Evolutionary conservation across 2,113 vertebrate species (phyloP).

Genomic region (Ochotona princeps): DNA sequence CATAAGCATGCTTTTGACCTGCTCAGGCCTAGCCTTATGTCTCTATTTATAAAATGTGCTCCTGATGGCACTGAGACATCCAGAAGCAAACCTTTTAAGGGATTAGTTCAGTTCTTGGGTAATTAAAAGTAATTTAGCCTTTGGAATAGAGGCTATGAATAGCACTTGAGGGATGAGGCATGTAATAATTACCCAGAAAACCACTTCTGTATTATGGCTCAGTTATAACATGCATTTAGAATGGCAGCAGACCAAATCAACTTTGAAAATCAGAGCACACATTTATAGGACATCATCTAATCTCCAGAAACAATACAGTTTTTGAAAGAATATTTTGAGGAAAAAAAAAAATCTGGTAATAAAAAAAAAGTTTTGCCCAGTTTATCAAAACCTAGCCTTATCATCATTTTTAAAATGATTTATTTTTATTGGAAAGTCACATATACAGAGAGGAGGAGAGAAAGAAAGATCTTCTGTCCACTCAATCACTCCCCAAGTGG

Average conservation of each 20-base stretch:
- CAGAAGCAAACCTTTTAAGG: slow-evolving; percentile 46
- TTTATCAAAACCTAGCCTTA: slow-evolving; percentile 15
- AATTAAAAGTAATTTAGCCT: slow-evolving; percentile 68
- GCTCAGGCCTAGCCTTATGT: slow-evolving; percentile 34
- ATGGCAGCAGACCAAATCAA: not conserved
- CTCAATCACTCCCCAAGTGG: too few species aligned
- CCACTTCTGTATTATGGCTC: slow-evolving; percentile 61
- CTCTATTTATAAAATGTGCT: slow-evolving; percentile 57
- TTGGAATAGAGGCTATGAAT: slow-evolving; percentile 62
- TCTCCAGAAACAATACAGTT: not conserved
- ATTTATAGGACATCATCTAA: slow-evolving; percentile 20
- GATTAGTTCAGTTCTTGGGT: slow-evolving; percentile 70
- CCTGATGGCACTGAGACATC: slow-evolving; percentile 35
- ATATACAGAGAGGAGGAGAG: too few species aligned
- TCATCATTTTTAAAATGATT: not conserved
- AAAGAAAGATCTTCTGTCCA: too few species aligned
- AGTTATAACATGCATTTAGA: slow-evolving; percentile 64
- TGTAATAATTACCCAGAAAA: slow-evolving; percentile 68
- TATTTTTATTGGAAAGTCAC: too few species aligned
- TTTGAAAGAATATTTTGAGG: not conserved
- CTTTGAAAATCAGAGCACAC: slow-evolving; percentile 38
- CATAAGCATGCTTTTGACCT: slow-evolving; percentile 28
- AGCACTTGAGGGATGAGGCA: slow-evolving; percentile 61
- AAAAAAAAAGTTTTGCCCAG: slow-evolving; percentile 2
- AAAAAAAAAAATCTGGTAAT: not conserved